Base-by-base conservation (phyloP, 2,888 invertebrate genomes). In the Gerris lacustris region DNA sequence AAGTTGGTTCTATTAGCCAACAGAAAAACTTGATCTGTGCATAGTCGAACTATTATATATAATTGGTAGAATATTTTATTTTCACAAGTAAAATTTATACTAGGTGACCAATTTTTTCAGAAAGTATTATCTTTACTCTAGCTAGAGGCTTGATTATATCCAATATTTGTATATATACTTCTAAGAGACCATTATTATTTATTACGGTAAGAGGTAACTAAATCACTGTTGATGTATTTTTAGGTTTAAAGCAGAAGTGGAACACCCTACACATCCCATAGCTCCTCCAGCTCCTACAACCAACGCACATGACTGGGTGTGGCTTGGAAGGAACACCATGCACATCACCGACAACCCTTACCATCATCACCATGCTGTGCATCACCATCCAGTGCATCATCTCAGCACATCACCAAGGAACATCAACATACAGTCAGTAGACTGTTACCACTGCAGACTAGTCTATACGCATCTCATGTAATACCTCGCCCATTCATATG, bases 291-390 rank as follows among this genome's bases (percentile, higher is more conserved):
- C 55, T 55, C 89, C 91, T 0, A 92, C 92, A 6, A 92, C 92
- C 45, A 94, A 94, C 79, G 94, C 91, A 0, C 94, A 94, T 77
- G 94, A 95, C 78, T 94, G 94, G 94, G 96, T 97, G 67, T 97
- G 96, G 96, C 84, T 97, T 72, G 96, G 96, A 77, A 82, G 88
- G 68, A 88, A 88, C 6, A 89, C 89, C 7, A 83, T 90, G 73
- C 76, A 75, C 71, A 72, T 72, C 47, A 74, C 73, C 43, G 75
- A 72, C 71, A 70, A 74, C 67, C 71, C 43, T 69, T 55, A 15
- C 69, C 71, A 47, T 67, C 68, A 63, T 45, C 71, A 72, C 31
- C 73, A 69, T 15, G 72, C 72, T 55, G 72, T 70, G 15, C 73
- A 74, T 18, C 73, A 73, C 63, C 74, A 74, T 17, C 74, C 72